Base-by-base conservation (phyloP, 2,797 vertebrate species). In the Peromyscus attwateri region DNA sequence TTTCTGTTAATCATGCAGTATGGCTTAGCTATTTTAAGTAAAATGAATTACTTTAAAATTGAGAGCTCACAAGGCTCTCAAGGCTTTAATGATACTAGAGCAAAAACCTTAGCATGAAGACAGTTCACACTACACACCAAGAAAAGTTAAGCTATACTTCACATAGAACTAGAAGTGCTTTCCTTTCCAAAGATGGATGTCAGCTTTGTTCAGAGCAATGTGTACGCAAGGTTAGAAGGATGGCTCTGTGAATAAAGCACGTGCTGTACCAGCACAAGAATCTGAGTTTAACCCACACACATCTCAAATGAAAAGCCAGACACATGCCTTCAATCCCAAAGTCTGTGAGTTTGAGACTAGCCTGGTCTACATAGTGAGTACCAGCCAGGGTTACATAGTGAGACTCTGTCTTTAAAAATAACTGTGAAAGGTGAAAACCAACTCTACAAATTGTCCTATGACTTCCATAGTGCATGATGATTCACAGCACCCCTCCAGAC, bases 131-230 rank as follows among this genome's bases (percentile, higher is more conserved):
- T 29, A 79, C 0, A 92, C 40, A 62, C 77, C 68, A 94, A 90
- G 60, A 64, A 95, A 94, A 93, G 82, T 75, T 80, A 95, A 77
- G 60, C 34, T 71, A 2, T 85, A 68, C 87, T 89, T 96, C 10
- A 84, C 57, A 94, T 0, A 87, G 37, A 84, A 37, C 52, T 62
- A 75, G 13, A 70, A 90, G n/a, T 49, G 75, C 37, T 64, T 88
- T 64, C 34, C 40, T 87, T 96, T 64, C 10, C 89, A 92, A 92
- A 96, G 92, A 80, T 37, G 9, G n/a, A 25, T 73, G 23, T 64
- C 29, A 81, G 70, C 49, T 94, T 92, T 95, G 84, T 62, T 91
- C 25, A 87, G 83, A 23, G 95, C 37, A 88, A 82, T 71, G 16
- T 81, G 85, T 25, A 49, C 6, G 16, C 52, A 40, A 87, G n/a